Conservation (phyloP, 2,113 vertebrate genomes). For the Barnardius zonarius region DNA sequence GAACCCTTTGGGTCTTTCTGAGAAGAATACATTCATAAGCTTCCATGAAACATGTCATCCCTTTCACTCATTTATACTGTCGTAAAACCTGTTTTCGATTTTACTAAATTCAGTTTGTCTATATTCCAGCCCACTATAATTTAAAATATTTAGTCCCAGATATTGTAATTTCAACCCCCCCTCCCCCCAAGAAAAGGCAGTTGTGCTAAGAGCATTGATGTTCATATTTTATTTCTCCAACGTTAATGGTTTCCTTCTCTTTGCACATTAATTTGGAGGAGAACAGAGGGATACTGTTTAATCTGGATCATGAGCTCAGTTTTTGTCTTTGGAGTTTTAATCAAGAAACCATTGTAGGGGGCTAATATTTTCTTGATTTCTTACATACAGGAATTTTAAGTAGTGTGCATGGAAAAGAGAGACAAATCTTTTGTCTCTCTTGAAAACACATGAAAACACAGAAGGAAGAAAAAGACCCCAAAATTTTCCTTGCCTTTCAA, state of each 20-base stretch:
- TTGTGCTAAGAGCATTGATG: background rate
- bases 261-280: background rate
- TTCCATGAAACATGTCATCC: too few species aligned
- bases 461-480: background rate
- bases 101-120: constrained; percentile 28
- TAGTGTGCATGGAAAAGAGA: background rate
- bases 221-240: background rate
- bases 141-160: constrained; percentile 12
- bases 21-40: too few species aligned
- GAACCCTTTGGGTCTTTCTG: too few species aligned
- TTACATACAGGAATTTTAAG: background rate
- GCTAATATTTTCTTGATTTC: background rate
- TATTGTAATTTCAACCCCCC: background rate
- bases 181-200: background rate
- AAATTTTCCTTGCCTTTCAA: background rate
- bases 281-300: background rate
- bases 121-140: background rate
- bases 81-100: constrained; percentile 5
- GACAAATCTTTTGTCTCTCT: background rate
- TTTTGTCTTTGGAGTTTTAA: background rate
- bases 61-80: background rate
- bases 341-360: background rate
- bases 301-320: background rate
- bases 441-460: background rate
- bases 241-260: background rate